phyloP scores from a whole-genome alignment of 2,113 vertebrate species.

The Penelope pileata region DNA sequence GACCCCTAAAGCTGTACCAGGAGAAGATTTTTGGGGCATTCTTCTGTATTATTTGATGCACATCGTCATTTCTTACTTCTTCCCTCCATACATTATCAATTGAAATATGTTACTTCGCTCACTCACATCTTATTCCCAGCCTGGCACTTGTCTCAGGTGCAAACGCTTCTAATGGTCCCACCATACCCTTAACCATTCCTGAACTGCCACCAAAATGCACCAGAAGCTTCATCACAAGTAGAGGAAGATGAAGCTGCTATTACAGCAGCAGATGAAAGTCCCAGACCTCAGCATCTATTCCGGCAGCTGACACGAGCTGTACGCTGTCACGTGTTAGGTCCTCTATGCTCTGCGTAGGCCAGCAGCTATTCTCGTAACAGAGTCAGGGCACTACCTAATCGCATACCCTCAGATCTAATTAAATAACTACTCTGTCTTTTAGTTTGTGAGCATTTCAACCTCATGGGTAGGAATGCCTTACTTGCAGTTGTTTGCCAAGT shows the following conservation, averaged over 20 bases:
- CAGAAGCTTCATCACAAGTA: neutral
- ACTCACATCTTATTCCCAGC: neutral
- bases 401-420: neutral
- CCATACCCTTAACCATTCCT: neutral
- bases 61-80: neutral
- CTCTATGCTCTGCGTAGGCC: neutral
- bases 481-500: neutral
- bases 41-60: neutral
- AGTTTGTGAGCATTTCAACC: neutral
- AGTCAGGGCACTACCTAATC: neutral
- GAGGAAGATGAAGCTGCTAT: neutral
- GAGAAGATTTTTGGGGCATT: fast-evolving
- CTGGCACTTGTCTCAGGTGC: neutral
- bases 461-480: neutral
- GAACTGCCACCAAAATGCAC: neutral
- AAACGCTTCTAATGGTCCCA: neutral
- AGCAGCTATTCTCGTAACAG: neutral
- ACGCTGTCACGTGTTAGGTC: neutral
- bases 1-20: neutral
- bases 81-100: neutral
- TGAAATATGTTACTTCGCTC: neutral
- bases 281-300: neutral
- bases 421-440: neutral
- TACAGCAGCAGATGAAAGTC: neutral
- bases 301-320: neutral